A percentile compares a stretch with the other conserved stretches of the same genome.
Evolutionary conservation across 2,113 vertebrate species (phyloP).

Genomic region (Trogon melanurus): DNA sequence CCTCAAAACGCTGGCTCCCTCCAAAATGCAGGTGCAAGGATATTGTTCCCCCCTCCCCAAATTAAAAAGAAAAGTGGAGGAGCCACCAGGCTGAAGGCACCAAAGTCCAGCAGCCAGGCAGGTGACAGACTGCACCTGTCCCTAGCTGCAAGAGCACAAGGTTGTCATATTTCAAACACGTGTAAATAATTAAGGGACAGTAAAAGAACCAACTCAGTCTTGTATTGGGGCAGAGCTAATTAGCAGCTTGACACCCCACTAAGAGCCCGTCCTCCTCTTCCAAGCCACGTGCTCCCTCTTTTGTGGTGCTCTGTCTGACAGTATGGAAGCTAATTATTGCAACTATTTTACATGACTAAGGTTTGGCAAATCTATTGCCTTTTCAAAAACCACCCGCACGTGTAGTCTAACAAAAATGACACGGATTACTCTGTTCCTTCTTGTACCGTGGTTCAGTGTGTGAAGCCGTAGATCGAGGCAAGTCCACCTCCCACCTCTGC

Average conservation of each 20-base stretch:
- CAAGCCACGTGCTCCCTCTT: not conserved
- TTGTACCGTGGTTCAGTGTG: rapidly evolving
- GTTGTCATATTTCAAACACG: not conserved
- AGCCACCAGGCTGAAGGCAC: not conserved
- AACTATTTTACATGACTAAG: not conserved
- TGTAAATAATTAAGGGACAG: not conserved
- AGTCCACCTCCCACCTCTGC: not conserved
- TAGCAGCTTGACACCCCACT: not conserved
- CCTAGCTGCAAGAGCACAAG: not conserved
- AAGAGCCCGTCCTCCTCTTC: not conserved
- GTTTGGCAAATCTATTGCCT: not conserved
- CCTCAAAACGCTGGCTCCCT: not conserved
- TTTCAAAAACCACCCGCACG: not conserved
- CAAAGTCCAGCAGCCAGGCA: not conserved
- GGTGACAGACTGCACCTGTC: not conserved
- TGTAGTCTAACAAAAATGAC: not conserved
- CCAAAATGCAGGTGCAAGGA: not conserved
- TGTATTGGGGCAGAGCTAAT: not conserved
- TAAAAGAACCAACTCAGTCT: not conserved
- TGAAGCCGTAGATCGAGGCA: not conserved
- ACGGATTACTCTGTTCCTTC: not conserved
- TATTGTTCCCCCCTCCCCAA: not conserved
- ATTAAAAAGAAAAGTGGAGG: not conserved
- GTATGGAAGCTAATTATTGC: not conserved
- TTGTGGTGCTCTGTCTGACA: not conserved